Conservation (phyloP, 2,797 vertebrate genomes). For the Sebastolobus alascanus region DNA sequence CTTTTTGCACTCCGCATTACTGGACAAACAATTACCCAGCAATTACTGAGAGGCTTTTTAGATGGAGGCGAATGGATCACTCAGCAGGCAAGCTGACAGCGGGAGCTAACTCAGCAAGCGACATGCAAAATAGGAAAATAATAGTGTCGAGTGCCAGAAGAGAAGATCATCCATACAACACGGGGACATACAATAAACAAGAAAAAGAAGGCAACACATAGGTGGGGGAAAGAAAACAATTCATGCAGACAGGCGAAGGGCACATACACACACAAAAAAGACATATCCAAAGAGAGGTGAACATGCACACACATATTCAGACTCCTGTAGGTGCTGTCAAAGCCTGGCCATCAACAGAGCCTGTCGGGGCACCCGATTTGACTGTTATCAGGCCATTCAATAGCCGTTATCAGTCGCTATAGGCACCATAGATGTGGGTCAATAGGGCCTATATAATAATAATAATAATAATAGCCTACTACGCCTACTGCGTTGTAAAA, state of each 20-base stretch:
- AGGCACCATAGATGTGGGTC: no score
- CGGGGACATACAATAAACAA: conserved; percentile 25
- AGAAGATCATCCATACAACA: conserved; percentile 19
- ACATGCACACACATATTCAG: conserved; percentile 9
- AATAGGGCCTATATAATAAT: no score
- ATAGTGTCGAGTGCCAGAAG: conserved; percentile 47
- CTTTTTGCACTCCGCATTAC: conserved; percentile 29
- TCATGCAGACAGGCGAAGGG: conserved; percentile 13
- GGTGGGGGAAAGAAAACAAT: conserved; percentile 1
- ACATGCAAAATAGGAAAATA: conserved; percentile 72
- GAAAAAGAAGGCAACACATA: background rate
- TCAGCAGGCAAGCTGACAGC: conserved; percentile 66
- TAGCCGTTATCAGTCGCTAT: no score
- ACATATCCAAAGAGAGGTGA: conserved; percentile 27
- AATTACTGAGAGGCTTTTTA: conserved; percentile 60
- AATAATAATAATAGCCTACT: no score
- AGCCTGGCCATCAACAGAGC: conserved; percentile 12
- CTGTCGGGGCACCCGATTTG: background rate
- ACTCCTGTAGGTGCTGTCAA: conserved; percentile 34
- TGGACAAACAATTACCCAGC: conserved; percentile 68
- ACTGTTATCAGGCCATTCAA: no score
- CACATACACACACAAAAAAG: conserved; percentile 29
- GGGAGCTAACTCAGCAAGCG: conserved; percentile 66
- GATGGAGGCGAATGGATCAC: conserved; percentile 62
- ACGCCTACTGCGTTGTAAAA: no score